Conservation (phyloP, 2,113 vertebrate genomes). For the Anguilla rostrata region DNA sequence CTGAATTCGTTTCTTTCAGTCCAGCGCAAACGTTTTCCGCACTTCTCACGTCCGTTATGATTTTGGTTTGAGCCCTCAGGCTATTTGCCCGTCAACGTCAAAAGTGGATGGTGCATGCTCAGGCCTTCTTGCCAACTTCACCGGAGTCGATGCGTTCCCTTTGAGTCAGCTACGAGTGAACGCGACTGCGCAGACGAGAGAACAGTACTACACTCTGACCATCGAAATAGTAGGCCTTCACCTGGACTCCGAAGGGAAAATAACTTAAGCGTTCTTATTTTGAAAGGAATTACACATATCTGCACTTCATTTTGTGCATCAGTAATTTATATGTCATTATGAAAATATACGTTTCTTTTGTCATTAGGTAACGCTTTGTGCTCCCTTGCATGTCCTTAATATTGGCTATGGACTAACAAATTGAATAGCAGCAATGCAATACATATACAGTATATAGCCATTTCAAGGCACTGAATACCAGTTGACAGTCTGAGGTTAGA, state of each 20-base stretch:
- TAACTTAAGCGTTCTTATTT: not conserved
- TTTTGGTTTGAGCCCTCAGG: not conserved
- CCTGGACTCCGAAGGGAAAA: no score
- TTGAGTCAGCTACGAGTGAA: conserved; percentile 1
- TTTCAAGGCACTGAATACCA: not conserved
- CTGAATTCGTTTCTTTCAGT: conserved; percentile 59
- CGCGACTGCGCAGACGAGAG: not conserved
- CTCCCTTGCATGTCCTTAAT: not conserved
- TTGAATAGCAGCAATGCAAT: not conserved
- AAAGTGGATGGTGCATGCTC: not conserved
- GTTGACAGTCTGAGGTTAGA: not conserved
- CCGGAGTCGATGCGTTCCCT: not conserved
- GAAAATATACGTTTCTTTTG: no score
- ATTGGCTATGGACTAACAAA: not conserved
- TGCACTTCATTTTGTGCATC: not conserved
- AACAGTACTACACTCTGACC: not conserved
- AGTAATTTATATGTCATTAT: not conserved
- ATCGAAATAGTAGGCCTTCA: no score
- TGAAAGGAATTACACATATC: not conserved
- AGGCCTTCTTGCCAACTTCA: not conserved
- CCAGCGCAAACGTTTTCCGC: conserved; percentile 75
- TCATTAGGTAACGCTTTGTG: not conserved
- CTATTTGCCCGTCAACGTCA: not conserved
- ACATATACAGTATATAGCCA: not conserved
- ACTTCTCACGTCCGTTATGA: conserved; percentile 72